Conservation (phyloP, 2,888 invertebrate species). For the Oligia strigilis region DNA sequence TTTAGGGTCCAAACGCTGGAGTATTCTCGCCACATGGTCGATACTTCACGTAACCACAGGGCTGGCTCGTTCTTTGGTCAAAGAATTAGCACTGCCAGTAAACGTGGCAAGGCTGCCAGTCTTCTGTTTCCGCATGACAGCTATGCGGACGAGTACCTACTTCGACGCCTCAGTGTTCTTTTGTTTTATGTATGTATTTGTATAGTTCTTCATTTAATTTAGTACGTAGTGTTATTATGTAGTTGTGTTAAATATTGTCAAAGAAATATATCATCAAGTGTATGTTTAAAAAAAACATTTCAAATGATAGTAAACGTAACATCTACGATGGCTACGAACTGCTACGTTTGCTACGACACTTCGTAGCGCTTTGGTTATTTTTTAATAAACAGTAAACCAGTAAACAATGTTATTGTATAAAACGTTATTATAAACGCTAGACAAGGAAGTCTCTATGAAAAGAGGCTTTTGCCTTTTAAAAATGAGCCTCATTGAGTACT, state of each 20-base stretch:
- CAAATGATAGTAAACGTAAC: background rate
- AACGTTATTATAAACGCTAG: background rate
- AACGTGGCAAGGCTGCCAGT: background rate
- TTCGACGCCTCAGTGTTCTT: background rate
- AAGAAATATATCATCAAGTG: no score
- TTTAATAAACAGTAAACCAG: background rate
- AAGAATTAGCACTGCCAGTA: background rate
- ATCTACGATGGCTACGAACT: conserved; percentile 2
- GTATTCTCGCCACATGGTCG: background rate
- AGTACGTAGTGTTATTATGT: background rate
- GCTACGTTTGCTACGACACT: conserved; percentile 16
- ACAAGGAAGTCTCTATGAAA: background rate
- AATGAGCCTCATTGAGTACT: background rate
- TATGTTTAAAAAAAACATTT: background rate
- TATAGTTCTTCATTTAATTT: background rate
- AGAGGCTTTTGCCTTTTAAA: background rate
- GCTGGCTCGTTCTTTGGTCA: background rate
- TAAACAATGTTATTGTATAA: no score
- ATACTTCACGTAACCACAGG: background rate
- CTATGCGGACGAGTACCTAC: background rate
- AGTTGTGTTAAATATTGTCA: background rate
- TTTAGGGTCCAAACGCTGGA: background rate
- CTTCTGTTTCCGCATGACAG: background rate
- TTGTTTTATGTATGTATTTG: background rate
- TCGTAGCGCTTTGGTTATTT: conserved; percentile 18